These are phyloP conservation scores for Sialis fuliginosa DNA, from an alignment of 2,888 invertebrate species.

Conservation along the genomic window DNA sequence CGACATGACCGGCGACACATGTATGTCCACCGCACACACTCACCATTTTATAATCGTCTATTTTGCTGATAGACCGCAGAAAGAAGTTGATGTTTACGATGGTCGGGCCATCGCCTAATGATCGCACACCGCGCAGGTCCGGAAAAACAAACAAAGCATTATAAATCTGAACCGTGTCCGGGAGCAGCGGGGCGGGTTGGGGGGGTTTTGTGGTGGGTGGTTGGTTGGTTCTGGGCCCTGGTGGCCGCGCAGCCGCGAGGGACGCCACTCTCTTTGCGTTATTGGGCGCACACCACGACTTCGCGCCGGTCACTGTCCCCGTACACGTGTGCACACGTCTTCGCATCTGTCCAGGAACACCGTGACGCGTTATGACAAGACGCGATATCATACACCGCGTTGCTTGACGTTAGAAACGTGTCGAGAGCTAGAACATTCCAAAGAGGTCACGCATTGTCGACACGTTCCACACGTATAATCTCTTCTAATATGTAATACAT, in stretches of 20 bases:
- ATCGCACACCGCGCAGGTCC: background rate
- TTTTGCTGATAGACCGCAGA: conserved; percentile 95
- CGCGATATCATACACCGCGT: too few species aligned
- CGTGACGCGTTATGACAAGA: too few species aligned
- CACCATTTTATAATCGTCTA: conserved; percentile 99
- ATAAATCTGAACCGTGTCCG: conserved; percentile 10
- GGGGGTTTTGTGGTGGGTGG: conserved; percentile 8
- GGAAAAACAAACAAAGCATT: conserved; percentile 3
- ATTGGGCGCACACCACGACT: too few species aligned
- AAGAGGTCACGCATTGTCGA: too few species aligned
- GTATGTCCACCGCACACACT: conserved; percentile 30
- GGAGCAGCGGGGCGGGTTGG: conserved; percentile 14
- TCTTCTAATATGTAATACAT: too few species aligned
- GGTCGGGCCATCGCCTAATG: conserved; percentile 65
- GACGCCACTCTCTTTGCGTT: conserved; percentile 12
- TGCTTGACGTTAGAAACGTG: too few species aligned
- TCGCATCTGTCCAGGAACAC: too few species aligned
- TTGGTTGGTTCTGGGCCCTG: conserved; percentile 9
- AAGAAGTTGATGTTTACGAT: conserved; percentile 87
- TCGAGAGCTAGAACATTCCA: too few species aligned
- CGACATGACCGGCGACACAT: conserved; percentile 2
- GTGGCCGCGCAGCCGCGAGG: conserved; percentile 8
- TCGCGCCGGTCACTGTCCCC: too few species aligned
- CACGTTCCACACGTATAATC: too few species aligned
- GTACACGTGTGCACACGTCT: too few species aligned